Evolutionary conservation across 2,888 invertebrate genomes (phyloP).

Genomic region (Cheilosia scutellata): DNA sequence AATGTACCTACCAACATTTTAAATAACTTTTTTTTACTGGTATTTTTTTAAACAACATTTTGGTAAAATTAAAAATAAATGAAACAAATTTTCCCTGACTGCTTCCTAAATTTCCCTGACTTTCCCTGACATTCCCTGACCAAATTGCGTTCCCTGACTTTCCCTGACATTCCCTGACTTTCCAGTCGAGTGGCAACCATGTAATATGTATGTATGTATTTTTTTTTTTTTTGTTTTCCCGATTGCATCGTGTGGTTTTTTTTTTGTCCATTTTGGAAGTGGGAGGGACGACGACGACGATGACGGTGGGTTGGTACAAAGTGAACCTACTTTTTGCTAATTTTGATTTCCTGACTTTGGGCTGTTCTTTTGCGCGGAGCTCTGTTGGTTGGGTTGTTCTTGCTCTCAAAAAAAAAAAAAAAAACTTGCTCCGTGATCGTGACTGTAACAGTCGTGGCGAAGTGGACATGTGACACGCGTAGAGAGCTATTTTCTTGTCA

Average conservation of each 20-base stretch:
- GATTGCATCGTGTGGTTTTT: not conserved
- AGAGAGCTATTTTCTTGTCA: slow-evolving; percentile 19
- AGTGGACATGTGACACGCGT: slow-evolving; percentile 51
- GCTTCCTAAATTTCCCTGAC: too few species aligned
- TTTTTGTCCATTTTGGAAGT: not conserved
- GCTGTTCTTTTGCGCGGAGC: slow-evolving; percentile 9
- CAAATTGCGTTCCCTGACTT: too few species aligned
- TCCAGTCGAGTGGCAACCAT: too few species aligned
- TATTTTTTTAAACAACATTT: too few species aligned
- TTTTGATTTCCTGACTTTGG: slow-evolving; percentile 65
- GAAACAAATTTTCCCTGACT: too few species aligned
- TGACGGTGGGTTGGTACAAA: slow-evolving; percentile 27
- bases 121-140: too few species aligned
- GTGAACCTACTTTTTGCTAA: slow-evolving; percentile 51
- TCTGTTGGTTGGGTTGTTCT: not conserved
- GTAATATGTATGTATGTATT: too few species aligned
- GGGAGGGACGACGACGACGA: not conserved
- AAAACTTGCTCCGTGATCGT: slow-evolving; percentile 13
- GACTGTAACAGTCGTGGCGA: slow-evolving; percentile 30
- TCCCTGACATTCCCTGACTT: too few species aligned
- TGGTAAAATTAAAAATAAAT: too few species aligned
- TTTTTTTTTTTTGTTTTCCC: slow-evolving; percentile 3
- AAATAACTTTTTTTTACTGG: too few species aligned
- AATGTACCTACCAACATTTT: too few species aligned
- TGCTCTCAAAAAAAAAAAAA: slow-evolving; percentile 11